phyloP scores from a whole-genome alignment of 2,113 vertebrate genomes.

The Chionodraco myersi region DNA sequence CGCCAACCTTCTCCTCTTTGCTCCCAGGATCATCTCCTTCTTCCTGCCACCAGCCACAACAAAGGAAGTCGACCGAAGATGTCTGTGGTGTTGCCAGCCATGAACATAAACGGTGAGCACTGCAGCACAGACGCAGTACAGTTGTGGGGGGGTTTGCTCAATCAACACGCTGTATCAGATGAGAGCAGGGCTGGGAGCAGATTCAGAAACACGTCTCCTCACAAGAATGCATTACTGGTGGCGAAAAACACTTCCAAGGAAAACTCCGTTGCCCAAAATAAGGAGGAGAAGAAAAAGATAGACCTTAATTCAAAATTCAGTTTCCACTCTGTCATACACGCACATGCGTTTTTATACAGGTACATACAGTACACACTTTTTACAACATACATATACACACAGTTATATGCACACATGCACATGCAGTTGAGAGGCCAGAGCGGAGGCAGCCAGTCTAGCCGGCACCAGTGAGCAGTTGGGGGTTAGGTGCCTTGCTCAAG shows the following conservation, averaged over 20 bases:
- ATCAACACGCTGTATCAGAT: constrained; percentile 27
- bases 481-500: too few relatives aligned
- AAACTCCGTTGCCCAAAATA: neutral
- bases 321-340: too few relatives aligned
- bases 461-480: too few relatives aligned
- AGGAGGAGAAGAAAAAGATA: too few relatives aligned
- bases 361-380: too few relatives aligned
- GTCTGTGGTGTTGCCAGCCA: constrained; percentile 94
- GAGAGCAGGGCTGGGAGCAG: constrained; percentile 38
- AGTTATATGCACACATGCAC: too few relatives aligned
- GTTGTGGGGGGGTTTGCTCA: constrained; percentile 22
- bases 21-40: constrained; percentile 93
- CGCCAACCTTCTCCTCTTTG: constrained; percentile 44
- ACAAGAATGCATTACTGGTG: constrained; percentile 45
- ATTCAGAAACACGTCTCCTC: constrained; percentile 35
- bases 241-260: constrained; percentile 8
- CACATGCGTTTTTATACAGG: too few relatives aligned
- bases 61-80: constrained; percentile 97
- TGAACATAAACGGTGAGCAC: constrained; percentile 94
- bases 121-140: constrained; percentile 27
- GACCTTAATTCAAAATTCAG: too few relatives aligned
- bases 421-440: too few relatives aligned
- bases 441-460: too few relatives aligned
- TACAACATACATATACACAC: too few relatives aligned
- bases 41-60: constrained; percentile 95